These are phyloP conservation scores for Agriopis marginaria DNA, from an alignment of 2,888 invertebrate genomes.

Conservation along the genomic window DNA sequence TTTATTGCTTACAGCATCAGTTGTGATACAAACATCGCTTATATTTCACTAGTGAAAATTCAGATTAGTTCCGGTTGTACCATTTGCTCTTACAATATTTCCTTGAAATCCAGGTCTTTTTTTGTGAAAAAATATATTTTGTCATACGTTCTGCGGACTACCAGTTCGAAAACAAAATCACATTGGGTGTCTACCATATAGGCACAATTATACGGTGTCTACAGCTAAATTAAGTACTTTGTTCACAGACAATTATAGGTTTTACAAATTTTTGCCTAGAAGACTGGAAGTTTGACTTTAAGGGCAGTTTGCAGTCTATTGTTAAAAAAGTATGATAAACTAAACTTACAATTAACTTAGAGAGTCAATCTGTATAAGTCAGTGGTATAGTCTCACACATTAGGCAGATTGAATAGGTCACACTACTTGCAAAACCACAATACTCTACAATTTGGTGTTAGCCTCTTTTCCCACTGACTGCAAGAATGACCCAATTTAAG, in stretches of 20 bases:
- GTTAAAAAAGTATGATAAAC: slow-evolving; percentile 52
- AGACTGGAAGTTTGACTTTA: slow-evolving; percentile 63
- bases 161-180: slow-evolving; percentile 57
- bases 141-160: slow-evolving; percentile 39
- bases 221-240: slow-evolving; percentile 79
- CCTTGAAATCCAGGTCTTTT: slow-evolving; percentile 48
- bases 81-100: slow-evolving; percentile 54
- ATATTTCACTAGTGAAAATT: slow-evolving; percentile 78
- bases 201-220: slow-evolving; percentile 49
- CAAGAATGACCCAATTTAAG: slow-evolving; percentile 47
- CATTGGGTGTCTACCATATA: slow-evolving; percentile 4
- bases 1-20: slow-evolving; percentile 85
- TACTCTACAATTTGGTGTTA: slow-evolving; percentile 16
- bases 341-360: slow-evolving; percentile 65
- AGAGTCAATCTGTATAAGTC: slow-evolving; percentile 53
- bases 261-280: slow-evolving; percentile 51
- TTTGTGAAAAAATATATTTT: slow-evolving; percentile 59
- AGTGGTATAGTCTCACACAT: slow-evolving; percentile 43
- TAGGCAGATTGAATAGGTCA: slow-evolving; percentile 18
- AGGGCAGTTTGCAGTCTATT: slow-evolving; percentile 65
- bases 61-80: slow-evolving; percentile 74
- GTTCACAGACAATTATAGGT: slow-evolving; percentile 37
- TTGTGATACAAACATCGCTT: slow-evolving; percentile 82
- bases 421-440: slow-evolving; percentile 14
- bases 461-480: slow-evolving; percentile 27